phyloP scores from a whole-genome alignment of 1,140 invertebrate genomes.

The Drosophila obscura region DNA sequence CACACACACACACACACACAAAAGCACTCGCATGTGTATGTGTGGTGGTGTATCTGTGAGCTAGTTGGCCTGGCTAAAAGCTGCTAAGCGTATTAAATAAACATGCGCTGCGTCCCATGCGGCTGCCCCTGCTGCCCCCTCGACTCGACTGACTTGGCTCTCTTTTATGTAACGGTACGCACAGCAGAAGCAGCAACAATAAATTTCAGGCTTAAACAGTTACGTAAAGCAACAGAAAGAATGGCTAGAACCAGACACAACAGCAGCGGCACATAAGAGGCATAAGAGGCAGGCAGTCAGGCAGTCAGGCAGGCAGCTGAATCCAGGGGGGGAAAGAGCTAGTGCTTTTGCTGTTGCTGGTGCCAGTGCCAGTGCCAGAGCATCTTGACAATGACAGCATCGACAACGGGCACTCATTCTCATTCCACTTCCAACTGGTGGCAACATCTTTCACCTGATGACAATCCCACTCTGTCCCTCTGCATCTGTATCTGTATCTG shows the following conservation, averaged over 20 bases:
- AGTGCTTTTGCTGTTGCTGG: neutral
- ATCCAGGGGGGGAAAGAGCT: neutral
- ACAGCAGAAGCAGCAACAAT: slow-evolving; percentile 62
- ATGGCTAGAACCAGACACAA: slow-evolving; percentile 14
- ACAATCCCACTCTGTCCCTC: neutral
- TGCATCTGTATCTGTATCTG: too few relatives aligned
- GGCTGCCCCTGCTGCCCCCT: neutral
- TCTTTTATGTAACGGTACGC: slow-evolving; percentile 77
- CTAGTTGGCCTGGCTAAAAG: slow-evolving; percentile 63
- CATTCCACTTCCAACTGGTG: slow-evolving; percentile 5
- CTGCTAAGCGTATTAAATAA: slow-evolving; percentile 81
- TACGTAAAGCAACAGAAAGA: slow-evolving; percentile 68
- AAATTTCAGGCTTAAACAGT: slow-evolving; percentile 78
- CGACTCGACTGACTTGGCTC: slow-evolving; percentile 21
- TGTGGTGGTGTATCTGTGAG: slow-evolving; percentile 3
- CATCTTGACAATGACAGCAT: slow-evolving; percentile 40
- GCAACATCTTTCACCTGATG: slow-evolving; percentile 67
- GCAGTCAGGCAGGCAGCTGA: too few relatives aligned
- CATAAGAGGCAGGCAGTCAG: neutral
- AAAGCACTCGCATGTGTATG: neutral
- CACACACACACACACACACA: neutral
- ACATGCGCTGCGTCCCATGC: slow-evolving; percentile 49
- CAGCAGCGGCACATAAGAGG: slow-evolving; percentile 13
- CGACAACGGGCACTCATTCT: slow-evolving; percentile 2
- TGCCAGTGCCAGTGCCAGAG: slow-evolving; percentile 12